Base-by-base conservation (phyloP, 2,797 vertebrate species). In the Toxotes lorentzi region DNA sequence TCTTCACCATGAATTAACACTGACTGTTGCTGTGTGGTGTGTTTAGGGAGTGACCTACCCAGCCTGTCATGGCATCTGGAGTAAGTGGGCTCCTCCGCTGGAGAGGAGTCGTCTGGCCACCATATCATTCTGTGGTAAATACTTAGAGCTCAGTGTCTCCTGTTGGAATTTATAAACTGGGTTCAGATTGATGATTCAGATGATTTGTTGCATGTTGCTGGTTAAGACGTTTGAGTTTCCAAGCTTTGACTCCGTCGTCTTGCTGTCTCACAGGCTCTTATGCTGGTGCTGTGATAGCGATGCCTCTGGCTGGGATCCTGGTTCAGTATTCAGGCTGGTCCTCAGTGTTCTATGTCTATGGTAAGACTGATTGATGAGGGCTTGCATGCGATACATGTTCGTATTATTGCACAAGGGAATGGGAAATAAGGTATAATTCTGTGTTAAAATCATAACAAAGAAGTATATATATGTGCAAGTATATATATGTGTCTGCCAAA, bases 61-160 rank as follows among this genome's bases (percentile, higher is more conserved):
- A 48, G 98, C 98, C 59, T 99, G 98, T 77, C 98, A 99, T 0
- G 98, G 98, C 0, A 99, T 99, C 88, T 99, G 98, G 98, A 99
- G 97, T 92, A 99, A 99, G 85, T 99, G 98, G 98, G 97, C 98
- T 30, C 98, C 98, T 41, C 98, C 98, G 2, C 81, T 99, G 80
- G 98, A 99, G 69, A 97, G 98, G 88, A 99, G 98, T 89, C 96
- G 98, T 64, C 86, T 99, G 91, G 98, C 97, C 80, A 99, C 98
- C 87, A 96, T 98, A 59, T 99, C 98, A 50, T 99, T 99, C 81
- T 99, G 98, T 93, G 98, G 98, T 99, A 93, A 92, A 61, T 60
- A 60, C 27, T 11, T 4, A 21, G 45, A 35, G 63, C 30, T 70
- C 6, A 48, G 0, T 5, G 40, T 41, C 40, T 34, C 3, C n/a